Base-by-base conservation (phyloP, 2,888 invertebrate genomes). In the Pterostichus niger region DNA sequence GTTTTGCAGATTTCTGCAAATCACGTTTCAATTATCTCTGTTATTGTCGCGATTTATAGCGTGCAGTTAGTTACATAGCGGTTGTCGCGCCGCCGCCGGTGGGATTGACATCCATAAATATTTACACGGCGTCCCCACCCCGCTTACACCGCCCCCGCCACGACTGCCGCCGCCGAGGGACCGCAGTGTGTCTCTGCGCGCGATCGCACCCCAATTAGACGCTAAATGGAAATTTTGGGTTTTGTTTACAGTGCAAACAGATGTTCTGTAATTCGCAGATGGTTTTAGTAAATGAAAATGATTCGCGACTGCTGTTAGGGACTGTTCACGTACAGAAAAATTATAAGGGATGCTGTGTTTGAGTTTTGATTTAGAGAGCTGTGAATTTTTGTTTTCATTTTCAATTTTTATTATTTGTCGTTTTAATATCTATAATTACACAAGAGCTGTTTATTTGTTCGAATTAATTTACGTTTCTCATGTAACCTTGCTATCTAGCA, bases 171-270 rank as follows among this genome's bases (percentile, higher is more conserved):
- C 54, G n/a, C 40, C 40, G 31, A 15, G 46, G 24, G 11, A 13
- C 35, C 13, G 24, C 40, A 68, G 40, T 24, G 31, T 46, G 46
- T 77, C 46, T 59, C 77, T 35, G 54, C 15, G 77, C 77, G 56
- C 77, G 59, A 78, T 78, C 77, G 49, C 77, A 78, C 77, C 77
- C 77, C 77, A 78, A 78, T 78, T 78, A 78, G 77, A 59, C 77
- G 77, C 59, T 78, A 78, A 78, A 78, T 78, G 77, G 77, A 78
- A 78, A 78, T 59, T 78, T 78, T 78, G 59, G 59, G 77, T 78
- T 78, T 78, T 78, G 77, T 78, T 78, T 78, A 59, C 59, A 59
- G 13, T 78, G 77, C 46, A 78, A 78, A 78, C 59, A 78, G 59
- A 78, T 78, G 77, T 59, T 78, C 75, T 56, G 44, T 59, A 78